Evolutionary conservation across 2,113 vertebrate genomes (phyloP).

Genomic region (Labeo rohita): DNA sequence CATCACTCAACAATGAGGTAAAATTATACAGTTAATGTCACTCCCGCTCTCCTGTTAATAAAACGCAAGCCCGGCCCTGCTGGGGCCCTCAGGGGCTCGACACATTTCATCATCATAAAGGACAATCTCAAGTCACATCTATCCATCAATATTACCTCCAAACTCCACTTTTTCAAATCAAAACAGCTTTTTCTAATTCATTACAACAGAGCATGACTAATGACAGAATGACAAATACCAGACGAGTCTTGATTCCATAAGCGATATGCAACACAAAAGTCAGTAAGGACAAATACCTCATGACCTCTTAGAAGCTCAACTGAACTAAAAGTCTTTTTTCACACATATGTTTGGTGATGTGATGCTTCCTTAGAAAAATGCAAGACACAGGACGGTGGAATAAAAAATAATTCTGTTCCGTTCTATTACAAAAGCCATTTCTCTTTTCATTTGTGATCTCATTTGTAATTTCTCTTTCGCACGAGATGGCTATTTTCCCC

Average conservation of each 20-base stretch:
- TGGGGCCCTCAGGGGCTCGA: background rate
- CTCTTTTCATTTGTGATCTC: conserved; percentile 5
- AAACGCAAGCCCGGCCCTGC: background rate
- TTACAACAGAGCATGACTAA: conserved; percentile 19
- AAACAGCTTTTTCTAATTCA: conserved; percentile 1
- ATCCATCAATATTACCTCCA: conserved; percentile 2
- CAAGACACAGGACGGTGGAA: too few species aligned
- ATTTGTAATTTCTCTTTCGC: background rate
- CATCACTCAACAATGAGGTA: conserved; percentile 55
- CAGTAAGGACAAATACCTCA: background rate
- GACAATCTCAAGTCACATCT: background rate
- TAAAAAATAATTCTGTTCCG: background rate
- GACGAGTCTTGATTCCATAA: conserved; percentile 13
- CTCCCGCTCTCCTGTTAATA: background rate
- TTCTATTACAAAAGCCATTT: background rate
- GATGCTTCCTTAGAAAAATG: too few species aligned
- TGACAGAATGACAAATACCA: background rate
- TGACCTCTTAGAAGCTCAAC: background rate
- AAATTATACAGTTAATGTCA: conserved; percentile 56
- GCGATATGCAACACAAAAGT: background rate
- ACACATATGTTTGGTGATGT: background rate
- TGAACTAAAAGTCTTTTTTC: background rate
- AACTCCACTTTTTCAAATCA: conserved; percentile 10
- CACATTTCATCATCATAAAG: conserved; percentile 11
- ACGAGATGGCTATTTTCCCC: background rate